A percentile compares a stretch with the other conserved stretches of the same genome.
phyloP scores from a whole-genome alignment of 2,888 invertebrate species.

The Ptilodon capucinus region DNA sequence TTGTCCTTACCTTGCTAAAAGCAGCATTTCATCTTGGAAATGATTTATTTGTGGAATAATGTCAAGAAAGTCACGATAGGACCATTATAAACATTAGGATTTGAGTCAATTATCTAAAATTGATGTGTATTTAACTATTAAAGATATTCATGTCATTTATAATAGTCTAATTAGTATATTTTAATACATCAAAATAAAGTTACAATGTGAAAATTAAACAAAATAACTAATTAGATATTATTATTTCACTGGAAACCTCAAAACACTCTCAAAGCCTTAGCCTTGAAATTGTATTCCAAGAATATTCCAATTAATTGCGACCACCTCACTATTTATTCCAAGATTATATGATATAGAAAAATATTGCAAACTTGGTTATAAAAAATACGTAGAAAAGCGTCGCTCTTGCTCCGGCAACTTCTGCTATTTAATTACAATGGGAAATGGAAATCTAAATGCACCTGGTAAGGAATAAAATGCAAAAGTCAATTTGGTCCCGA shows the following conservation, averaged over 20 bases:
- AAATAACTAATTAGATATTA: no score
- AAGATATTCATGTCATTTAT: no score
- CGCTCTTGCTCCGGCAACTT: constrained; percentile 42
- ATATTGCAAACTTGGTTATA: constrained; percentile 10
- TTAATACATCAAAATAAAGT: no score
- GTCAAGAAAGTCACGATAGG: not conserved
- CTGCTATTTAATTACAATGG: constrained; percentile 64
- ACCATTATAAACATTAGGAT: no score
- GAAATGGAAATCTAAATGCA: constrained; percentile 68
- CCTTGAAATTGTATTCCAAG: not conserved
- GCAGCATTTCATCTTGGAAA: not conserved
- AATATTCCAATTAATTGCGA: not conserved
- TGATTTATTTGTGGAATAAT: not conserved
- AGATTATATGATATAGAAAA: constrained; percentile 35
- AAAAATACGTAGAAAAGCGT: constrained; percentile 5
- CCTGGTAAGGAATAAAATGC: constrained; percentile 53
- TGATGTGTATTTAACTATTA: no score
- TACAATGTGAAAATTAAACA: no score
- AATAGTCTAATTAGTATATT: no score
- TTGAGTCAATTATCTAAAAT: no score
- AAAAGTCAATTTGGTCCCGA: constrained; percentile 47
- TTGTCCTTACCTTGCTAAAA: constrained; percentile 23
- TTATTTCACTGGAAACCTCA: no score
- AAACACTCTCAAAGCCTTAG: no score
- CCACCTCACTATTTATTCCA: constrained; percentile 20